Percentiles rank a stretch among this genome's conserved stretches.
phyloP scores from a whole-genome alignment of 2,113 vertebrate genomes.

The Crotalus tigris region DNA sequence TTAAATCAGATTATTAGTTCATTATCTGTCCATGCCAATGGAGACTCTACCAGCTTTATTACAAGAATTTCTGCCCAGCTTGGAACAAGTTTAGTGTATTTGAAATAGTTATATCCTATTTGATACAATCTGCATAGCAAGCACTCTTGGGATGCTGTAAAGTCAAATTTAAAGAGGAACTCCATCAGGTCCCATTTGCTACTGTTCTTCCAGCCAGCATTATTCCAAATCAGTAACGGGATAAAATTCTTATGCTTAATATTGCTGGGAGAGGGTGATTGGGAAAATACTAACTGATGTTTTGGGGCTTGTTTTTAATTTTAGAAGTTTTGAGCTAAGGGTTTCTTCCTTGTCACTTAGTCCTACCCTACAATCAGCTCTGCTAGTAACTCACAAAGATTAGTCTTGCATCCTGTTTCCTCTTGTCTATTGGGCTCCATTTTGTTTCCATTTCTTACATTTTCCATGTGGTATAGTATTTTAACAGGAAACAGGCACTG shows the following conservation, averaged over 20 bases:
- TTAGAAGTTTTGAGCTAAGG: background rate
- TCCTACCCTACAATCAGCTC: background rate
- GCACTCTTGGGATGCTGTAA: background rate
- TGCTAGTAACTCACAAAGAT: background rate
- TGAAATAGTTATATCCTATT: background rate
- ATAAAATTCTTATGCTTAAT: background rate
- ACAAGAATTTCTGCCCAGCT: background rate
- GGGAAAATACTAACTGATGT: background rate
- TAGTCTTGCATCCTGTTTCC: background rate
- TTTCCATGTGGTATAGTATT: background rate
- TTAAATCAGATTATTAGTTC: background rate
- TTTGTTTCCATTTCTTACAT: background rate
- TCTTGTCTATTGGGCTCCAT: background rate
- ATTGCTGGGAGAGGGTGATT: background rate
- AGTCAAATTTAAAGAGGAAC: background rate
- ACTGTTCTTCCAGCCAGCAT: background rate
- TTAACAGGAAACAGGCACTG: background rate
- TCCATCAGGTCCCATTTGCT: background rate
- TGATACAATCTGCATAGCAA: background rate
- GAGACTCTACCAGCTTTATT: background rate
- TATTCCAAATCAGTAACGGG: background rate
- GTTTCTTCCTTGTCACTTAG: background rate
- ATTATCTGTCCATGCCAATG: background rate
- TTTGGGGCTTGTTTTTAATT: background rate
- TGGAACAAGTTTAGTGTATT: background rate